Percentiles rank a stretch among this genome's conserved stretches.
Conservation (phyloP, 2,797 vertebrate species). For the Diceros bicornis region DNA sequence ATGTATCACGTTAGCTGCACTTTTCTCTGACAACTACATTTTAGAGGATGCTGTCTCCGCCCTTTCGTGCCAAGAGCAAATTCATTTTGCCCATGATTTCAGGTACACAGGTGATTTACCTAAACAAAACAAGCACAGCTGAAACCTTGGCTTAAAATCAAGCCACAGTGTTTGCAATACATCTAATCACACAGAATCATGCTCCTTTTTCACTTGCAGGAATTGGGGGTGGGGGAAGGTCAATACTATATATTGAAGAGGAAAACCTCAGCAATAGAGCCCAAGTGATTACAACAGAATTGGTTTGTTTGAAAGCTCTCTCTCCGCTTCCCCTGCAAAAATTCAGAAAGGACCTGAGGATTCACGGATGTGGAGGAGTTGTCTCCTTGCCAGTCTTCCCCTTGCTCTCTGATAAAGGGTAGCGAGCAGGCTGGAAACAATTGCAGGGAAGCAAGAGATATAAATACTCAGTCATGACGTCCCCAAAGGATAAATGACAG, state of each 20-base stretch:
- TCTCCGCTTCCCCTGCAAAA: background rate
- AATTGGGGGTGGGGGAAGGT: background rate
- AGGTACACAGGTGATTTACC: background rate
- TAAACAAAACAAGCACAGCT: background rate
- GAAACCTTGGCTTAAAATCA: background rate
- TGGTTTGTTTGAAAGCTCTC: conserved; percentile 1
- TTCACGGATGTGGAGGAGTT: background rate
- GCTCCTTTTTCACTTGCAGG: background rate
- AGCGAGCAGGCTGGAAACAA: background rate
- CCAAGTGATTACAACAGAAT: background rate
- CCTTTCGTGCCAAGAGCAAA: background rate
- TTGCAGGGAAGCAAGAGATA: conserved; percentile 4
- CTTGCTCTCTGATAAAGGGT: background rate
- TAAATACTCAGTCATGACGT: conserved; percentile 42
- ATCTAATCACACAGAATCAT: background rate
- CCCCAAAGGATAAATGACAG: conserved; percentile 68
- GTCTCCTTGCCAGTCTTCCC: background rate
- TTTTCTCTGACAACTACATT: background rate
- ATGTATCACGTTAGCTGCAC: background rate
- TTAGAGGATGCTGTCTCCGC: background rate
- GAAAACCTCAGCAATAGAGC: background rate
- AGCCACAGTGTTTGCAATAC: background rate
- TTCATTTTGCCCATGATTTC: background rate
- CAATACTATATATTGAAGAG: background rate
- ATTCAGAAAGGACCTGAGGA: background rate